Evolutionary conservation across 2,113 vertebrate species (phyloP).

Genomic region (Seriola quinqueradiata): DNA sequence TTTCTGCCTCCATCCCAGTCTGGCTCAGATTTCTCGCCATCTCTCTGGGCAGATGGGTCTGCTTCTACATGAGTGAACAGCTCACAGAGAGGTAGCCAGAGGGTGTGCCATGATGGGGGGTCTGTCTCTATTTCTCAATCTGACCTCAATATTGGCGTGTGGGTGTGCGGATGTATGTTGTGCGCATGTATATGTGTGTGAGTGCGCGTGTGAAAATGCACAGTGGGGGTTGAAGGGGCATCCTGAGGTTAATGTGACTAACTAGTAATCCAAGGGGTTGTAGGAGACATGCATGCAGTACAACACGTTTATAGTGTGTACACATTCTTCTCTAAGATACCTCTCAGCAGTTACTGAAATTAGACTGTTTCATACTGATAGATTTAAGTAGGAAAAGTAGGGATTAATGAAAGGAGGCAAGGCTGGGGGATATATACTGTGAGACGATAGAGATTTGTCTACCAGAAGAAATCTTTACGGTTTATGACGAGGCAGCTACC

Average conservation of each 20-base stretch:
- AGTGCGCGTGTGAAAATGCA: slow-evolving; percentile 34
- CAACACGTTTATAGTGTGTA: neutral
- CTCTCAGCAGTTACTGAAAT: neutral
- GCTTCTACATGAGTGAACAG: slow-evolving; percentile 76
- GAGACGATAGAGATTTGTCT: neutral
- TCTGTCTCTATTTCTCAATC: slow-evolving; percentile 62
- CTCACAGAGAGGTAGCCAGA: slow-evolving; percentile 70
- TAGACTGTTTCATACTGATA: neutral
- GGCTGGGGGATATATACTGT: neutral
- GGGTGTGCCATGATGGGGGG: slow-evolving; percentile 67
- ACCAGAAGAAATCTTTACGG: neutral
- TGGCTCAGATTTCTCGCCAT: slow-evolving; percentile 46
- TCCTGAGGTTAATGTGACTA: slow-evolving; percentile 56
- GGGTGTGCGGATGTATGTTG: slow-evolving; percentile 24
- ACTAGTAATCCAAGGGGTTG: neutral
- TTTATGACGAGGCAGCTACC: neutral
- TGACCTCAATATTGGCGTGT: slow-evolving; percentile 76
- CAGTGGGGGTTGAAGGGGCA: slow-evolving; percentile 45
- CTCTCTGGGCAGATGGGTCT: slow-evolving; percentile 74
- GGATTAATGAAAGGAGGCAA: neutral
- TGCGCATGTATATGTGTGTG: slow-evolving; percentile 1
- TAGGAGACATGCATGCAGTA: neutral
- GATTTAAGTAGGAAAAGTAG: neutral
- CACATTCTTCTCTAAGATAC: neutral
- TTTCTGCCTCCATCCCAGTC: slow-evolving; percentile 14